Base-by-base conservation (phyloP, 2,113 vertebrate species). In the Rhinoptilus africanus region DNA sequence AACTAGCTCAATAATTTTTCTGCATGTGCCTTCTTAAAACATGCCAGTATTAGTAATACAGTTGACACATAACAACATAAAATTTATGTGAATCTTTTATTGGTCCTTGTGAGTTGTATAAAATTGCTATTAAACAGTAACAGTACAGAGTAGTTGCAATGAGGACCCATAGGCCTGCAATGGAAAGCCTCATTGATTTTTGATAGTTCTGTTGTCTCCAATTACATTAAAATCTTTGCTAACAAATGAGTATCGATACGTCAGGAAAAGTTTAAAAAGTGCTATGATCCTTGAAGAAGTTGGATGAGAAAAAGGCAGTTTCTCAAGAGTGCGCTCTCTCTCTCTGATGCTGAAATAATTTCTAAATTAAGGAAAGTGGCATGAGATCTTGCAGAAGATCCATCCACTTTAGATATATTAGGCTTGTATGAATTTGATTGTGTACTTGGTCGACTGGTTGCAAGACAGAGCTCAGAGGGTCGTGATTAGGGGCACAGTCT, bases 181-280 rank as follows among this genome's bases (percentile, higher is more conserved):
- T 48, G 34, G 37, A 75, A 71, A 72, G 1, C 17, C 14, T 24
- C 14, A 57, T 14, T 19, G 27, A 12, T 48, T 47, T 48, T 30
- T 66, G 4, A 35, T 48, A 19, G 8, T 27, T 85, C 60, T 74
- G 5, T 67, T 60, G 23, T 62, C 27, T 45, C 41, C 12, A 77
- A 7, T 27, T 4, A 30, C 57, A 67, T 41, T 41, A 60, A 76
- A 91, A 45, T 45, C 2, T 83, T 78, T 67, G 14, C 41, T 59
- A 53, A 60, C 53, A 67, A 48, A 22, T 63, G 1, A 54, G 4
- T 69, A 48, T 53, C 2, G 8, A 8, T 10, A 37, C 0, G 1
- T 41, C 14, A 37, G 17, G 12, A 56, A 84, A 84, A 62, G 8
- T 60, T 82, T 71, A 12, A 14, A 45, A 73, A 32, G 4, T 60